These are phyloP conservation scores for Microplitis demolitor DNA, from an alignment of 1,140 invertebrate species.

Conservation along the genomic window DNA sequence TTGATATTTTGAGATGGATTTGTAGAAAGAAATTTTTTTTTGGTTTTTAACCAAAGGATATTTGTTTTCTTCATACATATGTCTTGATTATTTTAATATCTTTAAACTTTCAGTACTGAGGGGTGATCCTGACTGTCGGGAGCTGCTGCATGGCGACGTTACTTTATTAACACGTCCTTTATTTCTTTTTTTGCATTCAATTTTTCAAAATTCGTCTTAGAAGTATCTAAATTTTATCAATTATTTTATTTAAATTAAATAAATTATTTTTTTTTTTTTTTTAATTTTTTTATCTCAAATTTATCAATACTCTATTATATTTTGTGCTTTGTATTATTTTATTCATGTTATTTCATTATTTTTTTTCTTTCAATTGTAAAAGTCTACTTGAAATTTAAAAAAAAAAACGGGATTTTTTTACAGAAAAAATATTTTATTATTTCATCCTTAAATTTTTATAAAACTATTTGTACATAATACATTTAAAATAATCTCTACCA, in stretches of 20 bases:
- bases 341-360: neutral
- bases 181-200: slow-evolving; percentile 20
- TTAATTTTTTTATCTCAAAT: slow-evolving; percentile 5
- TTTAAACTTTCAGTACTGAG: slow-evolving; percentile 62
- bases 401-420: neutral
- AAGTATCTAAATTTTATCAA: slow-evolving; percentile 28
- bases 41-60: neutral
- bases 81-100: slow-evolving; percentile 61
- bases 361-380: neutral
- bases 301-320: neutral
- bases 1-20: neutral
- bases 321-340: neutral
- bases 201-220: neutral
- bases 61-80: slow-evolving; percentile 11
- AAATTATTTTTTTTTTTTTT: slow-evolving; percentile 5
- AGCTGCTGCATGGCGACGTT: slow-evolving; percentile 53
- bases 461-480: neutral
- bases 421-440: neutral
- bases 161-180: slow-evolving; percentile 44
- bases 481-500: slow-evolving; percentile 7
- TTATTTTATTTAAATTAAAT: slow-evolving; percentile 17
- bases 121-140: slow-evolving; percentile 50
- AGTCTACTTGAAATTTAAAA: slow-evolving; percentile 24
- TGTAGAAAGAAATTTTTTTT: neutral
- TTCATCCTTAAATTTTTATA: neutral